A percentile compares a stretch with the other conserved stretches of the same genome.
phyloP scores from a whole-genome alignment of 1,140 invertebrate genomes.

The Drosophila simulans region DNA sequence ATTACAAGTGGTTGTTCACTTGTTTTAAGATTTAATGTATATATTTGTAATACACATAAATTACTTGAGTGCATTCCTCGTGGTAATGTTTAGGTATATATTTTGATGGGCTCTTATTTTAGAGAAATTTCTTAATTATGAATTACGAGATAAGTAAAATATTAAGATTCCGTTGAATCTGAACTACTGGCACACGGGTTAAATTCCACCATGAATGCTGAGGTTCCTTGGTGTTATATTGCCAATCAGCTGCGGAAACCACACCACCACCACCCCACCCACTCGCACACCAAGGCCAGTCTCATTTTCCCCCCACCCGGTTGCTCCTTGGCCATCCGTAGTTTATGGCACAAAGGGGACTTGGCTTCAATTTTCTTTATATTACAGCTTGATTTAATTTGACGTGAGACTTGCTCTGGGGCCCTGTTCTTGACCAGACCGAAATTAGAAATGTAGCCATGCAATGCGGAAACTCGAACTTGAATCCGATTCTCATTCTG shows the following conservation, averaged over 20 bases:
- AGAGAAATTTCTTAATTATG: too few relatives aligned
- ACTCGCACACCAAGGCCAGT: not conserved
- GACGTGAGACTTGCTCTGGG: slow-evolving; percentile 78
- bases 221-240: slow-evolving; percentile 55
- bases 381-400: slow-evolving; percentile 82
- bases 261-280: not conserved
- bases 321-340: slow-evolving; percentile 26
- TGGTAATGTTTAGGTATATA: too few relatives aligned
- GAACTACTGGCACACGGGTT: slow-evolving; percentile 20
- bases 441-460: slow-evolving; percentile 57
- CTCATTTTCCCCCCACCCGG: not conserved
- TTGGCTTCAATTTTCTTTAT: slow-evolving; percentile 83
- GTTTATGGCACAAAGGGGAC: slow-evolving; percentile 78
- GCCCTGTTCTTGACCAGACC: slow-evolving; percentile 55
- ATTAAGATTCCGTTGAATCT: not conserved
- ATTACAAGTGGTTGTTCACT: slow-evolving; percentile 38
- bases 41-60: too few relatives aligned
- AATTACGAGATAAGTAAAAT: not conserved
- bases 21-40: not conserved
- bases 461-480: not conserved
- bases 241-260: slow-evolving; percentile 56
- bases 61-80: too few relatives aligned
- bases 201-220: not conserved
- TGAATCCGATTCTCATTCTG: slow-evolving; percentile 8
- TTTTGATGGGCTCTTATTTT: too few relatives aligned